Evolutionary conservation across 2,888 invertebrate species (phyloP).

Genomic region (Adineta ricciae): DNA sequence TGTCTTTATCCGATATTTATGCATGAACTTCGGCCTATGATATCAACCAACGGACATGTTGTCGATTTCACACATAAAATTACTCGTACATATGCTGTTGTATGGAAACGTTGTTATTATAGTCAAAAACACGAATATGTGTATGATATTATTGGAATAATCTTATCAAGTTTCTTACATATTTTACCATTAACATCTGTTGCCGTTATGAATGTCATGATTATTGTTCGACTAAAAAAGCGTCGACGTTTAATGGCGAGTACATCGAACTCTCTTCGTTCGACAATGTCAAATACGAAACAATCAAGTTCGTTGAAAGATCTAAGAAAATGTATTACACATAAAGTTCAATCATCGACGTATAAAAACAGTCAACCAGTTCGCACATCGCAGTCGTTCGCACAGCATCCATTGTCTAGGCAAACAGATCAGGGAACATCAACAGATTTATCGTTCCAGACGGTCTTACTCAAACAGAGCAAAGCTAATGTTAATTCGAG

Average conservation of each 20-base stretch:
- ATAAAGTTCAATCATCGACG: neutral
- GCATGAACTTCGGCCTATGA: neutral
- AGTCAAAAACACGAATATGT: neutral
- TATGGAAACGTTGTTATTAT: conserved; percentile 8
- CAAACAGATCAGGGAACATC: neutral
- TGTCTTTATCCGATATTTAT: neutral
- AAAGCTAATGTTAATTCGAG: neutral
- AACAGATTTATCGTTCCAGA: neutral
- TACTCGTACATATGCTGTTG: neutral
- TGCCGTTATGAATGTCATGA: conserved; percentile 4
- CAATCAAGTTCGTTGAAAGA: neutral
- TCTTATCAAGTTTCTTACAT: neutral
- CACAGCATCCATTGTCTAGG: too few relatives aligned
- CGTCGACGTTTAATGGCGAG: neutral
- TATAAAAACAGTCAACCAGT: too few relatives aligned
- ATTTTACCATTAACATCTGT: neutral
- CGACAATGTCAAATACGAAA: neutral
- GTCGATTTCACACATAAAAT: neutral
- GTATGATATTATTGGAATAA: neutral
- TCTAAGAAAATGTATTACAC: too few relatives aligned
- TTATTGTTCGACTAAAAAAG: neutral
- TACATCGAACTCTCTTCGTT: neutral
- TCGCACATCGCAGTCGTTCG: neutral
- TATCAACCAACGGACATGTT: neutral
- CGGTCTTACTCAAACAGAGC: neutral